Conservation (phyloP, 2,113 vertebrate genomes). For the Ailuropoda melanoleuca region DNA sequence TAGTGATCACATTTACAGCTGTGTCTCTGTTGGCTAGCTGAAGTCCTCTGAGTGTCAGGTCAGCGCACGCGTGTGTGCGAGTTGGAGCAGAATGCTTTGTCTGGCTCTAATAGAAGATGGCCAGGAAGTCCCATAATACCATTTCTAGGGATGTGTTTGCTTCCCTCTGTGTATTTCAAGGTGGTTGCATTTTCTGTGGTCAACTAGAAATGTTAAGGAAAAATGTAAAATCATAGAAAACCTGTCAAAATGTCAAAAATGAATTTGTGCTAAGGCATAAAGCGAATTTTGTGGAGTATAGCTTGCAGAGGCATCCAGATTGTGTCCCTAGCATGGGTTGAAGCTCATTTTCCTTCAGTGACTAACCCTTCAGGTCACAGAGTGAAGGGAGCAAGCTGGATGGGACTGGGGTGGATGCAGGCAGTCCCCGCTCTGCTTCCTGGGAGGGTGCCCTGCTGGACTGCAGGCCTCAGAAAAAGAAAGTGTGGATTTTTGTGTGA, state of each 20-base stretch:
- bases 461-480: background rate
- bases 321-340: background rate
- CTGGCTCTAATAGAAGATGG: background rate
- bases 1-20: background rate
- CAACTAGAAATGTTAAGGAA: background rate
- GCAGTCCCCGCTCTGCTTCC: accelerated
- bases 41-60: background rate
- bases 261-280: background rate
- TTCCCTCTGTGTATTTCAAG: background rate
- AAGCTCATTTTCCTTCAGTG: background rate
- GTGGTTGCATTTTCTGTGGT: background rate
- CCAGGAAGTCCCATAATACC: background rate
- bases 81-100: background rate
- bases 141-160: background rate
- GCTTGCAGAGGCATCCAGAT: background rate
- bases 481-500: background rate
- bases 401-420: background rate
- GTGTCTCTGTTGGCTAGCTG: background rate
- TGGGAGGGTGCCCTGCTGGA: too few relatives aligned
- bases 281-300: background rate
- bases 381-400: background rate
- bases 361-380: background rate
- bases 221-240: background rate
- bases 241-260: background rate
- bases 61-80: background rate